Evolutionary conservation across 2,113 vertebrate species (phyloP).

Genomic region (Gallinago media): DNA sequence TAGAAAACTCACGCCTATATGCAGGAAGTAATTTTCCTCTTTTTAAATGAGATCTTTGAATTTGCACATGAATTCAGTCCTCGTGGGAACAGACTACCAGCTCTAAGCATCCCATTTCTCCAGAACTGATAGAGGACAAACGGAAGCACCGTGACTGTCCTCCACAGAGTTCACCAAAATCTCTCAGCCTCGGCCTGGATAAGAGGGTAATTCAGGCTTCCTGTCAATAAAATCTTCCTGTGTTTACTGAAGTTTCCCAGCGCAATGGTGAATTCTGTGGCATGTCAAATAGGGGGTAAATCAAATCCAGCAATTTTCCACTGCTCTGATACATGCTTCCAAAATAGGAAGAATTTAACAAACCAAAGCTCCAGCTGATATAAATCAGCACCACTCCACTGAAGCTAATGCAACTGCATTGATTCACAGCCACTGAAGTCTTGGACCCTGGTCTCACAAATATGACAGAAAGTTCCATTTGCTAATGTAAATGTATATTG

Average conservation of each 20-base stretch:
- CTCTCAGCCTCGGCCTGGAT: background rate
- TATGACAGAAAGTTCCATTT: constrained; percentile 47
- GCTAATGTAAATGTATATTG: constrained; percentile 72
- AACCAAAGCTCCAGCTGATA: constrained; percentile 9
- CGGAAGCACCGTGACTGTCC: accelerated
- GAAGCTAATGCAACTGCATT: constrained; percentile 14
- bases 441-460: constrained; percentile 19
- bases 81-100: background rate
- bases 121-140: background rate
- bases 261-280: background rate
- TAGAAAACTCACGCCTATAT: background rate
- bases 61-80: background rate
- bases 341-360: constrained; percentile 35
- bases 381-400: constrained; percentile 23
- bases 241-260: background rate
- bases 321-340: background rate
- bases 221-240: background rate
- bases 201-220: background rate
- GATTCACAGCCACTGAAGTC: constrained; percentile 34
- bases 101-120: background rate
- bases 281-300: constrained; percentile 8
- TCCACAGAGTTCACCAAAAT: background rate
- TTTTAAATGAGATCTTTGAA: background rate
- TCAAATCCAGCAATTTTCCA: constrained; percentile 21
- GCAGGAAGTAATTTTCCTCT: background rate